Base-by-base conservation (phyloP, 1,140 invertebrate species). In the Anastatus disparis region DNA sequence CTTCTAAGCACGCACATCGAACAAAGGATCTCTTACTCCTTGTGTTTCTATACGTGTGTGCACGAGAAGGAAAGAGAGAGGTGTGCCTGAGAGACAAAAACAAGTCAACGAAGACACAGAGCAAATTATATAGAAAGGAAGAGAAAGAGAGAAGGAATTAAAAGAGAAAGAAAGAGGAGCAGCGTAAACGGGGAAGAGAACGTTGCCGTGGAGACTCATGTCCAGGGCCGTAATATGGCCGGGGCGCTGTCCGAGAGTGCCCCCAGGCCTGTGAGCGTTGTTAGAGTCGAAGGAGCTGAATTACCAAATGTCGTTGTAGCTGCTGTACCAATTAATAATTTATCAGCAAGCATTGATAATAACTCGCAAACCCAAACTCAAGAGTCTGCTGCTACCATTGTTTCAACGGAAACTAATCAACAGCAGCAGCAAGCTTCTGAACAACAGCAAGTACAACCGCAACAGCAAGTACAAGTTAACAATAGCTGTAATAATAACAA, bases 231-330 rank as follows among this genome's bases (percentile, higher is more conserved):
- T 77, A 82, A 70, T 62, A 85, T 85, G 84, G 83, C 83, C 75
- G 83, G 83, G 80, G 81, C 81, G 72, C 78, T 81, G 74, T 81
- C 81, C 70, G 82, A 82, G 78, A 83, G 81, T 76, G 84, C 80
- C 78, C 83, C 82, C 69, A 80, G 82, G 79, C 81, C 84, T 26
- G 81, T 84, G 69, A 85, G 83, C 74, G 80, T 86, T 46, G 80
- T 85, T 44, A 77, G 79, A 29, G 82, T 84, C 52, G 82, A 82
- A 62, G 79, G 79, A 67, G 74, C 52, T 76, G 75, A 35, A 72
- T 74, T 27, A 27, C 67, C 62, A 27, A 3, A 9, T 10, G n/a
- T n/a, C n/a, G n/a, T n/a, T n/a, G n/a, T n/a, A n/a, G n/a, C n/a
- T n/a, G n/a, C n/a, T n/a, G n/a, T n/a, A n/a, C n/a, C n/a, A n/a